These are phyloP conservation scores for Stenoptilia bipunctidactyla DNA, from an alignment of 2,888 invertebrate genomes.

Conservation along the genomic window DNA sequence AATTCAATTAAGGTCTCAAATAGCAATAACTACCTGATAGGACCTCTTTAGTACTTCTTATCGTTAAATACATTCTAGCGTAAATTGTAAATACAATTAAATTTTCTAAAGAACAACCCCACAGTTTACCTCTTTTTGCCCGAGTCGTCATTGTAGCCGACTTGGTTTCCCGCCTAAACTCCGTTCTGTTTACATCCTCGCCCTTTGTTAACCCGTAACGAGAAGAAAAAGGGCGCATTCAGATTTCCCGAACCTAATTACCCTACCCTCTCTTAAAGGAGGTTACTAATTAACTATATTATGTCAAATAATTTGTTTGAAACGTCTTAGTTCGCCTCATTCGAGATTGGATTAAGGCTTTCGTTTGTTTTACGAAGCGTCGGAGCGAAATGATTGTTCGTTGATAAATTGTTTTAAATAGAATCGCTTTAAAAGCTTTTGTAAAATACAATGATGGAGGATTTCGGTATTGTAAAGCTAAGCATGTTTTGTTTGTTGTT, in stretches of 20 bases:
- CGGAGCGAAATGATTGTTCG: constrained; percentile 28
- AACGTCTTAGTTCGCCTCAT: constrained; percentile 54
- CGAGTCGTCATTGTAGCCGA: too few species aligned
- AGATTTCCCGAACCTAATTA: constrained; percentile 69
- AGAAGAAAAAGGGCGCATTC: constrained; percentile 69
- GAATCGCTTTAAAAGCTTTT: constrained; percentile 24
- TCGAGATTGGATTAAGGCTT: constrained; percentile 62
- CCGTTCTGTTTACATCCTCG: constrained; percentile 59
- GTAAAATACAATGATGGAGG: constrained; percentile 14
- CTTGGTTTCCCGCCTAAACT: too few species aligned
- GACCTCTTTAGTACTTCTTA: too few species aligned
- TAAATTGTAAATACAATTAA: too few species aligned
- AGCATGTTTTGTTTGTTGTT: too few species aligned
- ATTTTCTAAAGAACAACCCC: too few species aligned
- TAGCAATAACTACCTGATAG: too few species aligned
- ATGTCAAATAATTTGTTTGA: constrained; percentile 71
- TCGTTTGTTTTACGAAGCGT: constrained; percentile 37
- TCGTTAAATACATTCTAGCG: too few species aligned
- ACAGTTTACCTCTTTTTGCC: too few species aligned
- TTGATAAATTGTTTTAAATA: constrained; percentile 5
- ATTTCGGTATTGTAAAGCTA: too few species aligned
- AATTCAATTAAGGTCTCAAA: too few species aligned
- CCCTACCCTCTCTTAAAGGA: constrained; percentile 57
- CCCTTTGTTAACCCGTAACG: constrained; percentile 65
- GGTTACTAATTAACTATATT: constrained; percentile 71